Base-by-base conservation (phyloP, 2,113 vertebrate species). In the Triplophysa tibetana region DNA sequence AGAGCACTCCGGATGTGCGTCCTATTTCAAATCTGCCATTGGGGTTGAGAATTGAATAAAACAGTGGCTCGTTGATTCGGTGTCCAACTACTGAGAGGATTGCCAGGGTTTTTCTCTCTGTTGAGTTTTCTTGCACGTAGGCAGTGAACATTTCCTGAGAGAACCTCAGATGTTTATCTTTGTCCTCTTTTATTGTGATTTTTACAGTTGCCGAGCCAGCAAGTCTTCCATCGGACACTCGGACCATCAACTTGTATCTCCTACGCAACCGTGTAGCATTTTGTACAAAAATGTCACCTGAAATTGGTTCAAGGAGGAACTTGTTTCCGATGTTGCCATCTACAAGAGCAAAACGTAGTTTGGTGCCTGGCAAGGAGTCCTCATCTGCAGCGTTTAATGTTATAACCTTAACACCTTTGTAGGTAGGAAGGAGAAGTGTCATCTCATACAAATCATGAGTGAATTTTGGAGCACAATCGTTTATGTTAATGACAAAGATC, bases 301-400 rank as follows among this genome's bases (percentile, higher is more conserved):
- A 91, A 67, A 82, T 85, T 2, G 82, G 67, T 85, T 93, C 88
- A 72, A 95, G 85, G 12, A 58, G 82, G 84, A 96, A 95, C 84
- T 94, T 95, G 77, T 93, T 94, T 80, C 93, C 94, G 1, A 94
- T 94, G 84, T 96, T 95, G 66, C 95, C 94, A 81, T 95, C 93
- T 0, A 89, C 88, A 85, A 96, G 91, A 21, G 94, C 93, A 85
- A 94, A 96, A 41, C 93, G 87, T 16, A 96, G 68, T 75, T 91
- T 91, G 4, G 92, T 91, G 86, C 93, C 93, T 11, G 88, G 52
- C 1, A 87, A 84, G 5, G 93, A 93, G 84, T 96, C 95, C 0
- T 92, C 90, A 84, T 96, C 95, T 16, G 90, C 92, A 7, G 94
- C 95, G 76, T 94, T 93, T 60, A 95, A 62, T 0, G 84, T 87